Base-by-base conservation (phyloP, 2,888 invertebrate genomes). In the Nasonia oneida region DNA sequence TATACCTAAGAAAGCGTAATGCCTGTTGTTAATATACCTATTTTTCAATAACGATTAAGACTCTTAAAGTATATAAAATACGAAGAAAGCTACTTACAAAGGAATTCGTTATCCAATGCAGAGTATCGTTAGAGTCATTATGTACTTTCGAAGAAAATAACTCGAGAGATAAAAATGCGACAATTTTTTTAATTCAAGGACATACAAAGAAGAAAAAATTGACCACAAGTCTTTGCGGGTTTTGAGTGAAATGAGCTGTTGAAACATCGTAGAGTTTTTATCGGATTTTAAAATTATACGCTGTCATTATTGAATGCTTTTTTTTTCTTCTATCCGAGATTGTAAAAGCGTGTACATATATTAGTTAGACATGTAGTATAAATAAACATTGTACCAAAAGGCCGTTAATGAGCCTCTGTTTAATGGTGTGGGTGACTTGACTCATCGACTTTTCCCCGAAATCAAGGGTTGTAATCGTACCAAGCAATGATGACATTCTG, bases 281-380 rank as follows among this genome's bases (percentile, higher is more conserved):
- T 47, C 23, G 23, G 23, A 78, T 23, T 80, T 79, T 0, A n/a
- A 61, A 76, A 76, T 71, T 37, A 23, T 57, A 83, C 73, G 64
- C 47, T 83, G 75, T 74, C 47, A 83, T 18, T 18, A 57, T 39
- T 50, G 79, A 75, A 39, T 85, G 23, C 71, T 86, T 77, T 61
- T 15, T 15, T 73, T 61, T 14, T 73, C 5, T n/a, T n/a, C 15
- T 57, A 18, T 57, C 18, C 18, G 64, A 53, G 12, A 71, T 81
- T 85, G 57, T 81, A 80, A 61, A 83, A 82, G 76, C 79, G 47
- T 86, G 86, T 86, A 86, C 75, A 86, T 86, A 86, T 86, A 83
- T 83, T 86, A 83, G 83, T 70, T 83, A 86, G 75, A 50, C 64
- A 50, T 15, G 2, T n/a, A 57, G 18, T 79, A 80, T 80, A 86